These are phyloP conservation scores for Hippocampus barbouri DNA, from an alignment of 2,113 vertebrate species.

Conservation along the genomic window DNA sequence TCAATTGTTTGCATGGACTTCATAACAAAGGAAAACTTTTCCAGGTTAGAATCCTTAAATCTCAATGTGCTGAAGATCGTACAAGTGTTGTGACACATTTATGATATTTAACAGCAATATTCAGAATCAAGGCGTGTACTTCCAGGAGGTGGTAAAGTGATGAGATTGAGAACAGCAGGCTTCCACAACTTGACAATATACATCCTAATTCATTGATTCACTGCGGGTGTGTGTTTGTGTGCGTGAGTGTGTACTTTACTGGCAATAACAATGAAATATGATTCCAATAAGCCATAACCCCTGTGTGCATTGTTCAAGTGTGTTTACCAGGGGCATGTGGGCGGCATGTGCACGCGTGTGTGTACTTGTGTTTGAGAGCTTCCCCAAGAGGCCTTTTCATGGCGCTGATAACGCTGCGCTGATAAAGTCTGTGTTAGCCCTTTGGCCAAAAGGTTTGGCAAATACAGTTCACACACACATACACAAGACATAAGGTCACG, in stretches of 20 bases:
- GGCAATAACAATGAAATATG: conserved; percentile 19
- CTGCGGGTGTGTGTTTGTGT: conserved; percentile 4
- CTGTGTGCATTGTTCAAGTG: background rate
- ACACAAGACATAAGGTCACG: background rate
- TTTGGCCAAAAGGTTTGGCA: conserved; percentile 16
- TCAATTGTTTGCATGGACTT: background rate
- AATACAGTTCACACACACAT: conserved; percentile 13
- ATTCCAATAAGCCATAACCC: conserved; percentile 16
- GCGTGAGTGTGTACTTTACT: conserved; percentile 7
- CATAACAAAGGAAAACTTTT: background rate
- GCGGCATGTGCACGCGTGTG: conserved; percentile 1
- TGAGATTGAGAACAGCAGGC: conserved; percentile 3
- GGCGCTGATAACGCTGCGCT: conserved; percentile 42
- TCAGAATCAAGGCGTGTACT: background rate
- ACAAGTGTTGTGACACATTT: background rate
- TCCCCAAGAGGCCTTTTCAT: conserved; percentile 39
- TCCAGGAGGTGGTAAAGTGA: background rate
- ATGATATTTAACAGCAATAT: background rate
- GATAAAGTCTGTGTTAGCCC: conserved; percentile 41
- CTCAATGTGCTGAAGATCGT: background rate
- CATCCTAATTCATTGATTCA: conserved; percentile 1
- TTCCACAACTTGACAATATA: conserved; percentile 2
- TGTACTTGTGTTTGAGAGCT: conserved; percentile 25
- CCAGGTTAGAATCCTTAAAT: background rate
- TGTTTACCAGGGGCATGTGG: conserved; percentile 20